A percentile compares a stretch with the other conserved stretches of the same genome.
These are phyloP conservation scores for Atethmia centrago DNA, from an alignment of 2,888 invertebrate species.

Conservation along the genomic window DNA sequence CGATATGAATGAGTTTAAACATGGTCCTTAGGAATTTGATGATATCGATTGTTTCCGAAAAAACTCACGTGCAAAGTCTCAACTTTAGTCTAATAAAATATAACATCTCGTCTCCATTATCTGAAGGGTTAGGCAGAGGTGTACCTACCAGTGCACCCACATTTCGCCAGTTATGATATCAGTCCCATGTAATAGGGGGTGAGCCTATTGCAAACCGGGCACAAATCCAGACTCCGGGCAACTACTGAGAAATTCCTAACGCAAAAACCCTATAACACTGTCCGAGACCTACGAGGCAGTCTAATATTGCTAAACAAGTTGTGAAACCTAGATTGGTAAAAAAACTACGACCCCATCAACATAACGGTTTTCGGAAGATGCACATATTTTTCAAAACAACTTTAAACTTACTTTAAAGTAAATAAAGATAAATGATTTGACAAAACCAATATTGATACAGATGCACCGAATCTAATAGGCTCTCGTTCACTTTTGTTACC, in stretches of 20 bases:
- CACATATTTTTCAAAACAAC: constrained; percentile 4
- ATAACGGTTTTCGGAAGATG: constrained; percentile 25
- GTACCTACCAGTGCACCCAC: not conserved
- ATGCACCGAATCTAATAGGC: constrained; percentile 60
- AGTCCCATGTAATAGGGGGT: not conserved
- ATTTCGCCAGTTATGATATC: not conserved
- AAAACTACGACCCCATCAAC: not conserved
- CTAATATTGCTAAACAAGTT: not conserved
- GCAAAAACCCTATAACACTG: not conserved
- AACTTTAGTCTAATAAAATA: not conserved
- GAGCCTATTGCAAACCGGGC: not conserved
- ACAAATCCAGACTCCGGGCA: not conserved
- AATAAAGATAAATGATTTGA: constrained; percentile 59
- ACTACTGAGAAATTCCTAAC: too few species aligned
- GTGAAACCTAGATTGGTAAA: not conserved
- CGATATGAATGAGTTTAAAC: constrained; percentile 36
- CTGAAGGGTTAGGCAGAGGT: not conserved
- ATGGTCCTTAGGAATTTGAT: not conserved
- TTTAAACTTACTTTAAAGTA: constrained; percentile 11
- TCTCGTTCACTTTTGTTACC: constrained; percentile 62
- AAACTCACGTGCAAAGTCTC: constrained; percentile 9
- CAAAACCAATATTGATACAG: constrained; percentile 64
- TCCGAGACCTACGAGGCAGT: not conserved
- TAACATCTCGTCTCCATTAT: not conserved
- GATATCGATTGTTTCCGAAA: not conserved